Evolutionary conservation across 2,888 invertebrate genomes (phyloP), one percentile per base, ranked within the genome.

Genomic region (Mechanitis messenoides): DNA sequence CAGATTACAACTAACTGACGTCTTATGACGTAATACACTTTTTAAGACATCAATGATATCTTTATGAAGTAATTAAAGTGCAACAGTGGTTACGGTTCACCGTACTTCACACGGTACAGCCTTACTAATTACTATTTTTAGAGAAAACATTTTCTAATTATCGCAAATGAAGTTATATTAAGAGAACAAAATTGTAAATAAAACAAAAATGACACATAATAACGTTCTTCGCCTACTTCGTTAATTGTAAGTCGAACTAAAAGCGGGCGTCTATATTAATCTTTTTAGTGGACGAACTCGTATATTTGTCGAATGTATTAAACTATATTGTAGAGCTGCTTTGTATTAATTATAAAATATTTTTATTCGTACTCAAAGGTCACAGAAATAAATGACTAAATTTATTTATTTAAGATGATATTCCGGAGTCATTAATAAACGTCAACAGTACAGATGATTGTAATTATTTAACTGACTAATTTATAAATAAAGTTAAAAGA

Each of bases 1-100:
- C 72, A 75, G 68, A 74, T 79, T 75, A 69, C 74, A 69, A 66
- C 68, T 70, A 60, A 64, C 65, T 70, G 71, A 68, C 67, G 72
- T 60, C 68, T 71, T 68, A 71, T 76, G 79, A 80, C 72, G 67
- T 70, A 73, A 73, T 68, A 45, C 55, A 59, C 63, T 62, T 65
- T 59, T 54, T 33, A 61, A 59, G 35, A 35, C 47, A 60, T 60
- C 66, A 62, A 60, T 64, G 64, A 64, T 64, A 66, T 64, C 54
- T 61, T 61, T 47, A 59, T n/a, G 9, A 61, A 45, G 57, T 58
- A 65, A 62, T 65, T 66, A 61, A 56, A 57, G 46, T 28, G 55
- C 53, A 35, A 60, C 53, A 53, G 53, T 56, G 56, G 45, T 59
- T 55, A 59, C 58, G 57, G 63, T 45, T 20, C 47, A 53, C 31